Evolutionary conservation across 2,797 vertebrate genomes (phyloP).

Genomic region (Molossus molossus): DNA sequence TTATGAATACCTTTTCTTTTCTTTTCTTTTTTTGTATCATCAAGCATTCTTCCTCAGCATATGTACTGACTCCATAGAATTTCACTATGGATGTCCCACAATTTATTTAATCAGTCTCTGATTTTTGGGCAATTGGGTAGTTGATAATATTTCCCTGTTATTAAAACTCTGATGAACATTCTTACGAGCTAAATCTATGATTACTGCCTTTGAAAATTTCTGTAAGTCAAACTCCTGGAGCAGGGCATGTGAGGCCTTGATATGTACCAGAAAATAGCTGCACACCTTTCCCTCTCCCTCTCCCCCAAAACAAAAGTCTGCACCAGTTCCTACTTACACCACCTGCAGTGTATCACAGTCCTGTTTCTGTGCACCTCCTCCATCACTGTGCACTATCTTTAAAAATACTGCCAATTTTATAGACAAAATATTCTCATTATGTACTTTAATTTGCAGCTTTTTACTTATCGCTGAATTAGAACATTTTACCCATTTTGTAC

Average conservation of each 20-base stretch:
- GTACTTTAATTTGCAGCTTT: constrained; percentile 55
- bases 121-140: neutral
- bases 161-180: constrained; percentile 50
- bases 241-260: neutral
- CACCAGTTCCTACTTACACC: neutral
- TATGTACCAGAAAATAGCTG: neutral
- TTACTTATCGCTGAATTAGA: constrained; percentile 59
- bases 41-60: neutral
- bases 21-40: neutral
- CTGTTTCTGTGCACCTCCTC: neutral
- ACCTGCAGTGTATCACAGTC: neutral
- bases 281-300: neutral
- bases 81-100: neutral
- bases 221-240: neutral
- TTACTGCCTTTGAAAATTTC: constrained; percentile 21
- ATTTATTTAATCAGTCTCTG: constrained; percentile 37
- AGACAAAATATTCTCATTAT: constrained; percentile 33
- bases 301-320: neutral
- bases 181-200: constrained; percentile 48
- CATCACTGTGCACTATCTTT: neutral
- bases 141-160: constrained; percentile 17
- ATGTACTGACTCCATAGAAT: neutral
- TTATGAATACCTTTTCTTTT: constrained; percentile 17
- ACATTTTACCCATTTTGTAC: constrained; percentile 72
- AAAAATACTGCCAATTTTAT: constrained; percentile 58